phyloP scores from a whole-genome alignment of 2,888 invertebrate genomes.

The Platycheirus rosarum region DNA sequence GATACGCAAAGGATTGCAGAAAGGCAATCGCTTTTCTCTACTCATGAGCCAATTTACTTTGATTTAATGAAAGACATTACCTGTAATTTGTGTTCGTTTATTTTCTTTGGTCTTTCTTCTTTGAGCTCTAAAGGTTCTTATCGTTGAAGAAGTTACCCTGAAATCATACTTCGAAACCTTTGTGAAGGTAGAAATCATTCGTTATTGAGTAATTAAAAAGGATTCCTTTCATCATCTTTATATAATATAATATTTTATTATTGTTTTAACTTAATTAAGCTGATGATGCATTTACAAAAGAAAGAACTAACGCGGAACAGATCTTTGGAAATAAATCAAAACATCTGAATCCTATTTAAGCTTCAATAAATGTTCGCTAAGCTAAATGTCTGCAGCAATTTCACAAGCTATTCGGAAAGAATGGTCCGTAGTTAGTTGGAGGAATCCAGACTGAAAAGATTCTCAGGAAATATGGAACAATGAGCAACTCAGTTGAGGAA shows the following conservation, averaged over 20 bases:
- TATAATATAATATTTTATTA: too few species aligned
- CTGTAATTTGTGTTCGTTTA: conserved; percentile 14
- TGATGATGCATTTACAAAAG: conserved; percentile 25
- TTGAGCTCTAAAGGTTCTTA: conserved; percentile 13
- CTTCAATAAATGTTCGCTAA: conserved; percentile 9
- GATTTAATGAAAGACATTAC: conserved; percentile 58
- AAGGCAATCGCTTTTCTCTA: not conserved
- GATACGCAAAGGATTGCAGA: not conserved
- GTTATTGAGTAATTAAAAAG: too few species aligned
- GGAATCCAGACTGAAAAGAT: conserved; percentile 7
- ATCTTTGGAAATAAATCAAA: not conserved
- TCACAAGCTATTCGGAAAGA: conserved; percentile 19
- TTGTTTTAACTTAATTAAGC: too few species aligned
- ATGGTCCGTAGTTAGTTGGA: conserved; percentile 22
- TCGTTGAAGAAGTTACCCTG: conserved; percentile 4
- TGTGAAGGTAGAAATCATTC: conserved; percentile 22
- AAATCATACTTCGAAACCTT: conserved; percentile 22
- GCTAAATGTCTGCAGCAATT: conserved; percentile 20
- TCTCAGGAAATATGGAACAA: conserved; percentile 37
- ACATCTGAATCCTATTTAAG: conserved; percentile 3
- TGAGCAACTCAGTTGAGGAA: conserved; percentile 31
- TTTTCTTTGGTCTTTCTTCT: conserved; percentile 1
- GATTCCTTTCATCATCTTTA: too few species aligned
- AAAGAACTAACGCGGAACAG: conserved; percentile 9
- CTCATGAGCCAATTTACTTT: conserved; percentile 41